Evolutionary conservation across 2,797 vertebrate genomes (phyloP).

Genomic region (Buphagus erythrorhynchus): DNA sequence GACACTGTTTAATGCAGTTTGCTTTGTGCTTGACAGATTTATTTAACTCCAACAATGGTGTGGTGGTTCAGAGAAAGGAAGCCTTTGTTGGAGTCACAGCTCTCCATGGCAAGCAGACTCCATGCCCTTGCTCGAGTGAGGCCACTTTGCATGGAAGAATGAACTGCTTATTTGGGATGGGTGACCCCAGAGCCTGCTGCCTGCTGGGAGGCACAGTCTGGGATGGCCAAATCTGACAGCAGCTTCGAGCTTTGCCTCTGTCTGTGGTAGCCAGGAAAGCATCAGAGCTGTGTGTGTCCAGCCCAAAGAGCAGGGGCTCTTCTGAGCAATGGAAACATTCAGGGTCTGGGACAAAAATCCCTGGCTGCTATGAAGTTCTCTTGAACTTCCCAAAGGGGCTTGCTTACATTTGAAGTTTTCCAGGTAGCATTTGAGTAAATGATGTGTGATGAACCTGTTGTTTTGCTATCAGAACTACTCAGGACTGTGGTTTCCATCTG

Average conservation of each 20-base stretch:
- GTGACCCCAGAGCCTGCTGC: background rate
- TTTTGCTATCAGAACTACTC: background rate
- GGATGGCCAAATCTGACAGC: background rate
- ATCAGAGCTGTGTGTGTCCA: background rate
- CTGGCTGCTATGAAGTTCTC: background rate
- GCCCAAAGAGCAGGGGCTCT: background rate
- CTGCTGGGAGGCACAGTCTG: background rate
- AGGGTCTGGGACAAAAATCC: background rate
- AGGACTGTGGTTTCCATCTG: background rate
- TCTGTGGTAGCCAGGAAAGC: background rate
- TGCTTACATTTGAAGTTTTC: background rate
- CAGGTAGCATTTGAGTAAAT: background rate
- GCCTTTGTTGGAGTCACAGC: conserved; percentile 21
- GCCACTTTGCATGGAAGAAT: conserved; percentile 19
- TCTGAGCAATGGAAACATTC: background rate
- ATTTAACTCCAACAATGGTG: background rate
- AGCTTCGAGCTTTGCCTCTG: background rate
- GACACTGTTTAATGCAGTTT: background rate
- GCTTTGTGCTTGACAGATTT: conserved; percentile 33
- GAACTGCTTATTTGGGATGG: background rate
- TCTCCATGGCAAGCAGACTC: background rate
- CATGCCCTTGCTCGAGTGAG: background rate
- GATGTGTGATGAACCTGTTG: background rate
- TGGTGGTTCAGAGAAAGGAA: background rate
- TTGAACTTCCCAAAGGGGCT: background rate